Conservation (phyloP, 1,140 invertebrate species). For the Drosophila novamexicana region DNA sequence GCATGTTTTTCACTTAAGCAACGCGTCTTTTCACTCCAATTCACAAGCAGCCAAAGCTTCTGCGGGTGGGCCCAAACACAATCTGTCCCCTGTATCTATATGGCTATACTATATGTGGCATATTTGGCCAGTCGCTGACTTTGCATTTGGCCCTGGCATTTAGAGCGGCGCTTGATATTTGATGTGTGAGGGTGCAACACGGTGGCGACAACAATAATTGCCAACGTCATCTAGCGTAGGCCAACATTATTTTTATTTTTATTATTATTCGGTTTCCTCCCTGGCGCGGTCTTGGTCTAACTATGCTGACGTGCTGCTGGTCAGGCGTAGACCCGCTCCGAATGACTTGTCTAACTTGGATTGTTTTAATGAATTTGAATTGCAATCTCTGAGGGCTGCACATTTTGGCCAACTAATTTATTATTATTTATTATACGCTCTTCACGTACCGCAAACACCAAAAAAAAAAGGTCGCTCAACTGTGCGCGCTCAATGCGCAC, state of each 20-base stretch:
- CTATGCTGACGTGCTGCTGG: slow-evolving; percentile 58
- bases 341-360: slow-evolving; percentile 62
- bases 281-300: slow-evolving; percentile 61
- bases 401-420: slow-evolving; percentile 28
- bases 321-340: slow-evolving; percentile 19
- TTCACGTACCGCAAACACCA: neutral
- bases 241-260: slow-evolving; percentile 17
- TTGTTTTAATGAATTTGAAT: slow-evolving; percentile 67
- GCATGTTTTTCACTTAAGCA: slow-evolving; percentile 56
- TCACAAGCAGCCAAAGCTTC: slow-evolving; percentile 35
- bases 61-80: slow-evolving; percentile 38
- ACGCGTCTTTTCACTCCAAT: slow-evolving; percentile 50
- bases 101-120: neutral
- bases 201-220: slow-evolving; percentile 16
- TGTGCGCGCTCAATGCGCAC: slow-evolving; percentile 33
- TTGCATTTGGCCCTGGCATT: slow-evolving; percentile 40
- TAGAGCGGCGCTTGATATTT: slow-evolving; percentile 46
- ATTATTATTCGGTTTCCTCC: neutral
- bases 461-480: slow-evolving; percentile 29
- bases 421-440: neutral
- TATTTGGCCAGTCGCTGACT: slow-evolving; percentile 1
- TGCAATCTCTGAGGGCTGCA: slow-evolving; percentile 52
- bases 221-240: slow-evolving; percentile 45
- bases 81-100: neutral
- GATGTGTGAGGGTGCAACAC: slow-evolving; percentile 55